These are phyloP conservation scores for Rhinichthys klamathensis DNA, from an alignment of 2,113 vertebrate species.

Conservation along the genomic window DNA sequence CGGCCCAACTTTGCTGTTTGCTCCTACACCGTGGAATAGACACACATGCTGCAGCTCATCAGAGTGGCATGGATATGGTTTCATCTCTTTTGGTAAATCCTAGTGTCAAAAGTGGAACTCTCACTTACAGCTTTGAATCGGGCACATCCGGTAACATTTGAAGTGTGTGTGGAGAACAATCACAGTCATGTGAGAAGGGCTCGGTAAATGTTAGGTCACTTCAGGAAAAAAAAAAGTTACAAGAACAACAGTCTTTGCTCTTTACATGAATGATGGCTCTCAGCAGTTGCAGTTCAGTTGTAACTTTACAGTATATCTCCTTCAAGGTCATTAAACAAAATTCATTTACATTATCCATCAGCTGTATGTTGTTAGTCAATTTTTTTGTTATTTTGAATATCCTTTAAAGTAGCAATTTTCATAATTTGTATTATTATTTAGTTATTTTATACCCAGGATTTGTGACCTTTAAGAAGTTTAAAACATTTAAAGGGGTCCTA, in stretches of 20 bases:
- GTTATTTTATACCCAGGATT: too few relatives aligned
- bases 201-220: conserved; percentile 22
- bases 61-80: conserved; percentile 3
- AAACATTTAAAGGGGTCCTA: too few relatives aligned
- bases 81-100: conserved; percentile 33
- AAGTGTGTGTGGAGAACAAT: neutral
- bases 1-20: conserved; percentile 52
- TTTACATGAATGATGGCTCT: neutral
- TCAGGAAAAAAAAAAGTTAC: neutral
- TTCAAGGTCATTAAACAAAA: neutral
- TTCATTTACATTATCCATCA: neutral
- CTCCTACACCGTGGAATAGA: conserved; percentile 22
- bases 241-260: neutral
- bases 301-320: neutral
- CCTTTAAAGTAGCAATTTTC: too few relatives aligned
- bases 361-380: too few relatives aligned
- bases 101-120: conserved; percentile 27
- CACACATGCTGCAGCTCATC: conserved; percentile 38
- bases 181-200: neutral
- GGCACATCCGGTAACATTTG: conserved; percentile 13
- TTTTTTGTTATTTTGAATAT: too few relatives aligned
- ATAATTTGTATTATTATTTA: too few relatives aligned
- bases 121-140: conserved; percentile 14
- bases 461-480: too few relatives aligned
- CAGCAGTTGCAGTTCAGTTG: neutral